A percentile compares a stretch with the other conserved stretches of the same genome.
Conservation (phyloP, 2,888 invertebrate species). For the Eristalis intricaria region DNA sequence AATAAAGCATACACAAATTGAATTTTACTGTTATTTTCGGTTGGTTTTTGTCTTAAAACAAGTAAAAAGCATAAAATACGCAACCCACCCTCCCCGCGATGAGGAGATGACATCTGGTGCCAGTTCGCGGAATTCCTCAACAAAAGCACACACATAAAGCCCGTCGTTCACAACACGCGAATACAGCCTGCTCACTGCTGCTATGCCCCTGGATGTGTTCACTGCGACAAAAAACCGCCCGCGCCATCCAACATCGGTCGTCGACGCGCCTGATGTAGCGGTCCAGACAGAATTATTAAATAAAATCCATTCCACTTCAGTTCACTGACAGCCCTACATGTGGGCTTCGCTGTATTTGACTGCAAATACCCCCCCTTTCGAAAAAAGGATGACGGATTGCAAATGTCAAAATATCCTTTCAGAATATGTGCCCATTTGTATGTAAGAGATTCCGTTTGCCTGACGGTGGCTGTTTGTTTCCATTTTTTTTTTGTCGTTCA, state of each 20-base stretch:
- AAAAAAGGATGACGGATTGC: conserved; percentile 29
- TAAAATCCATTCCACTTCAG: conserved; percentile 5
- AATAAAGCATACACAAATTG: not conserved
- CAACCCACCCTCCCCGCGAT: not conserved
- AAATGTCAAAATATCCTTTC: conserved; percentile 9
- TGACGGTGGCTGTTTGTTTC: not conserved
- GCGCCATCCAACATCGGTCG: not conserved
- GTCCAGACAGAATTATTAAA: conserved; percentile 16
- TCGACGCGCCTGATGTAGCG: not conserved
- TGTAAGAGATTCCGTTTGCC: not conserved
- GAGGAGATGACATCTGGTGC: not conserved
- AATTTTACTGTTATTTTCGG: not conserved
- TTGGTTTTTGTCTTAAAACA: not conserved
- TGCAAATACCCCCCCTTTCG: conserved; percentile 10
- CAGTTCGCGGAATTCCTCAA: not conserved
- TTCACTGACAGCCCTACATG: not conserved
- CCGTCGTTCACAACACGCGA: not conserved
- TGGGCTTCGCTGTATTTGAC: not conserved
- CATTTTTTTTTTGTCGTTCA: not conserved
- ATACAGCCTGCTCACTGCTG: not conserved
- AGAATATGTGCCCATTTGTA: not conserved
- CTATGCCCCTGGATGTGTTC: not conserved
- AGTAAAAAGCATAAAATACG: not conserved
- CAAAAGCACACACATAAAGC: not conserved
- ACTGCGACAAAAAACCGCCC: not conserved